phyloP scores from a whole-genome alignment of 1,140 invertebrate genomes.

The Epicauta chinensis region DNA sequence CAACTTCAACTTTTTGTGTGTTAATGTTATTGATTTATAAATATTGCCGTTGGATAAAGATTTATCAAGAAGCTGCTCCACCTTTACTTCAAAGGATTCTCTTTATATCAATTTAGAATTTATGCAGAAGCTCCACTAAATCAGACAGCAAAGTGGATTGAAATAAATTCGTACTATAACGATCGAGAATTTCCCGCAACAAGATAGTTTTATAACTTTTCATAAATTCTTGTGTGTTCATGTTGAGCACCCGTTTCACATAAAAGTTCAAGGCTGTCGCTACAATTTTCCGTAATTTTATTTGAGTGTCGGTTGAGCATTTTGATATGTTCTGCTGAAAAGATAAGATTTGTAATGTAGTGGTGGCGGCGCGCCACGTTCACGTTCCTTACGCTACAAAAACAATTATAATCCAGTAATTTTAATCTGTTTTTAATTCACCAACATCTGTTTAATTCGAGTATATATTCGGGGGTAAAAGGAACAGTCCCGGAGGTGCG shows the following conservation, averaged over 20 bases:
- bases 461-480: conserved; percentile 2
- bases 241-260: conserved; percentile 5
- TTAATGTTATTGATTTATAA: too few relatives aligned
- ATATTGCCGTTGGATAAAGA: too few relatives aligned
- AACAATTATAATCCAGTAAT: conserved; percentile 5
- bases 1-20: not conserved
- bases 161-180: conserved; percentile 7
- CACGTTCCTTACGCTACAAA: not conserved
- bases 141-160: conserved; percentile 1
- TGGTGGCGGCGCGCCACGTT: too few relatives aligned
- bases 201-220: not conserved
- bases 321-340: not conserved
- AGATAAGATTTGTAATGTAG: too few relatives aligned
- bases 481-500: conserved; percentile 26
- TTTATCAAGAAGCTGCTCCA: too few relatives aligned
- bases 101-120: too few relatives aligned
- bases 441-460: too few relatives aligned
- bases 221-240: conserved; percentile 8
- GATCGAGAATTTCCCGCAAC: not conserved
- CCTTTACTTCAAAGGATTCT: too few relatives aligned
- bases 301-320: conserved; percentile 7
- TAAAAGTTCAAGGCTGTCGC: conserved; percentile 5
- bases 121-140: too few relatives aligned
- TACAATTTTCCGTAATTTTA: conserved; percentile 12
- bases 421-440: too few relatives aligned